Evolutionary conservation across 2,888 invertebrate genomes (phyloP), one percentile per base, ranked within the genome.

Genomic region (Pharmacophagus antenor): DNA sequence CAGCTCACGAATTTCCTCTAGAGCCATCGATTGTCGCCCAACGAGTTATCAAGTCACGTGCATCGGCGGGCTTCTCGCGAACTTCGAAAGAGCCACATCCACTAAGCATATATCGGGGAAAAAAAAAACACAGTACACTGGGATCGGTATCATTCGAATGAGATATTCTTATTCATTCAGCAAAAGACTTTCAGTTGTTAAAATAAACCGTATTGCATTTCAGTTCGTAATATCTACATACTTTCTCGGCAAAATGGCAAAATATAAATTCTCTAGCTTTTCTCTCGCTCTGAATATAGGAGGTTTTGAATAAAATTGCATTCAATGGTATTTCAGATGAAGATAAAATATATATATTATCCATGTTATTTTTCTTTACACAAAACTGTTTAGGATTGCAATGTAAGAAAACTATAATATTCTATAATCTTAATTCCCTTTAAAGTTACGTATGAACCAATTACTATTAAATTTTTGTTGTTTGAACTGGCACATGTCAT

Each of bases 291-390:
- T n/a, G 22, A 22, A 25, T 20, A 20, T 6, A 20, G 50, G 25
- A 50, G 20, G n/a, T 56, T 56, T 56, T 56, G 49, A 41, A 56
- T 56, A 41, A 27, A 56, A 56, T 50, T 56, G 56, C 50, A 56
- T 56, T 25, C 50, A 41, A 0, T 31, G 15, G 49, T 56, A 23
- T 49, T 56, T 50, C 41, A n/a, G 49, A 41, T 20, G 25, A 31
- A 55, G 27, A 55, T 49, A 42, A 56, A 56, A 23, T 18, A 50
- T 27, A 27, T 17, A 20, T 18, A 42, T 10, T 49, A 37, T 37
- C 31, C 49, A 27, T 42, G 23, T 50, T 42, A 25, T 56, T 49
- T n/a, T 55, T 17, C n/a, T 47, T 31, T 12, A 12, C 8, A 31
- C 15, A 31, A 31, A 31, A 31, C 31, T 37, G 20, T 22, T 46